Evolutionary conservation across 2,113 vertebrate species (phyloP).

Genomic region (Tragelaphus imberbis): DNA sequence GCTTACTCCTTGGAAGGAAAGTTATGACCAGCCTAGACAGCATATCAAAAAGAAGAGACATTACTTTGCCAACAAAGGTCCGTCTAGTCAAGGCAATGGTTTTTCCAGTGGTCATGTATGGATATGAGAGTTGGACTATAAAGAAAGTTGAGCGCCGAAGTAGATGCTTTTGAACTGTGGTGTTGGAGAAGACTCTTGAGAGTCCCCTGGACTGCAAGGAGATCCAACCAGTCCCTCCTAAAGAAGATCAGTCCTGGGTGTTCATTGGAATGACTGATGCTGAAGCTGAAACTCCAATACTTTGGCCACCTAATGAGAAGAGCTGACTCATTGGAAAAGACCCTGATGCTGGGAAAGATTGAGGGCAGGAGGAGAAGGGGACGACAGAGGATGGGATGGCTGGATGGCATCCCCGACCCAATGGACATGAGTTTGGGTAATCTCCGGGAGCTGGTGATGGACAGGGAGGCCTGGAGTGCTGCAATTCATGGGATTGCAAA

Average conservation of each 20-base stretch:
- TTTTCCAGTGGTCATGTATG: background rate
- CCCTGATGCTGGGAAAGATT: too few relatives aligned
- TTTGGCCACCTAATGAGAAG: background rate
- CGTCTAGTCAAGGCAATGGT: background rate
- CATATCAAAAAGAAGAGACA: background rate
- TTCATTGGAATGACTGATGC: background rate
- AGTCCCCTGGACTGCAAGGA: background rate
- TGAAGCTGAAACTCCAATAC: background rate
- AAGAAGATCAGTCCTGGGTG: background rate
- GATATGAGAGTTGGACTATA: background rate
- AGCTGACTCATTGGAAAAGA: background rate
- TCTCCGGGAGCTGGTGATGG: background rate
- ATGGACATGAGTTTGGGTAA: background rate
- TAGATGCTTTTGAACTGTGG: background rate
- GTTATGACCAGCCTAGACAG: background rate
- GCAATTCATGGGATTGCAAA: background rate
- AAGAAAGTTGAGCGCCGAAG: fast-evolving
- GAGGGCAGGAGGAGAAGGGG: too few relatives aligned
- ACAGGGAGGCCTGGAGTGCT: background rate
- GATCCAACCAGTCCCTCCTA: background rate
- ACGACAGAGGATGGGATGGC: too few relatives aligned
- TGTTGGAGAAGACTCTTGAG: background rate
- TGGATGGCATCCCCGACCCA: too few relatives aligned
- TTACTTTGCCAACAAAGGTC: background rate
- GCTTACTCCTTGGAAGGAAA: background rate